Evolutionary conservation across 2,113 vertebrate species (phyloP), one percentile per base, ranked within the genome.

Genomic region (Brachyhypopomus gauderio): DNA sequence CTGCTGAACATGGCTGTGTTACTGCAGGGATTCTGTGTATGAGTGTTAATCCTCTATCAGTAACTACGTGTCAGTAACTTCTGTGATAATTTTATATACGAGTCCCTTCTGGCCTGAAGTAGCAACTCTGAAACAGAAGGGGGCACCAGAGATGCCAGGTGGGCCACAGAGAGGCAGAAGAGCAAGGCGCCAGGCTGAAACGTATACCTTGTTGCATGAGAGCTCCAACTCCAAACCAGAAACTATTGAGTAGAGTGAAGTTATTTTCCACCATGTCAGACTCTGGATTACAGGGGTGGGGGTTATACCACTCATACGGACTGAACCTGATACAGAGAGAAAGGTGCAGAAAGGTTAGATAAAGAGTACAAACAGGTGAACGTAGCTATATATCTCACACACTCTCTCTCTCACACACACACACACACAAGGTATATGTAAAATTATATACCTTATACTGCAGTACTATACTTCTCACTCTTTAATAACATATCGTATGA

Each of bases 161-260:
- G 73, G 62, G 72, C 62, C 41, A 63, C 16, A 45, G 79, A 56
- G 62, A 75, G 64, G 63, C 63, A 60, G 36, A 69, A 34, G 19
- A 76, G 3, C 19, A 70, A 72, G 45, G 67, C 34, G 22, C 64
- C 72, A 69, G 80, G 72, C 73, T 70, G 80, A 81, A 76, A 63
- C 64, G 3, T 75, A 94, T 97, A 99, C 97, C 97, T 97, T 99
- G 97, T 94, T 97, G 96, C 97, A 99, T 99, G 96, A 99, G 97
- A 96, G 97, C 97, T 93, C 97, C 97, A 92, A 99, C 96, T 94
- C 97, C 97, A 95, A 99, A 99, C 97, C 97, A 99, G 97, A 99
- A 99, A 96, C 97, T 99, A 97, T 99, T 99, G 94, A 99, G 96
- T 90, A 99, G 97, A 84, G 97, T 99, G 93, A 99, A 99, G 96